Conservation (phyloP, 2,888 invertebrate species). For the Diarsia brunnea region DNA sequence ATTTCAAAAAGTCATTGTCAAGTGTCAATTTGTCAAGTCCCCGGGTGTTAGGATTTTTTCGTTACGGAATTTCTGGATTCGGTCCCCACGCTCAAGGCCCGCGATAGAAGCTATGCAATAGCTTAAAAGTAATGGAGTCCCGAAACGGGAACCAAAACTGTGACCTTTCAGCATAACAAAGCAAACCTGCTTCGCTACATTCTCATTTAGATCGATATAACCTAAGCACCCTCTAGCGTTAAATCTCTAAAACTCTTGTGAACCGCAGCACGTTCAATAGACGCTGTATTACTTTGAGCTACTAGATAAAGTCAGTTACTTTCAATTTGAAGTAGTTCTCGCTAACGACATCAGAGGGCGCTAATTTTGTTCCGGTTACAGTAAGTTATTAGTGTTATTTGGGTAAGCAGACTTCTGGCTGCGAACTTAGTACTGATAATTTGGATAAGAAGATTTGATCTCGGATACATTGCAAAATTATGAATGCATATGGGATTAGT, state of each 20-base stretch:
- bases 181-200: too few species aligned
- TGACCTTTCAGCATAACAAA: too few species aligned
- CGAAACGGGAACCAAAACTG: background rate
- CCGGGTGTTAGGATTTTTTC: too few species aligned
- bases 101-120: too few species aligned
- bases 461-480: background rate
- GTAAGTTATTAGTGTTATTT: background rate
- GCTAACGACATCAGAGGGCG: background rate
- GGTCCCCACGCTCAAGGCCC: too few species aligned
- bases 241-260: slow-evolving; percentile 1
- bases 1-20: too few species aligned
- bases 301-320: slow-evolving; percentile 3
- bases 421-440: background rate
- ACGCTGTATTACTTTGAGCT: background rate
- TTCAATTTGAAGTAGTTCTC: slow-evolving; percentile 27
- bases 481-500: too few species aligned
- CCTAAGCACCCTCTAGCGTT: slow-evolving; percentile 31
- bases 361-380: background rate
- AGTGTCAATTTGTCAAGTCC: too few species aligned
- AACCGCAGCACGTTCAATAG: background rate
- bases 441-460: background rate
- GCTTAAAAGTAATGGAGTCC: too few species aligned
- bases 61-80: too few species aligned
- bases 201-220: background rate
- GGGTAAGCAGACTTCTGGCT: background rate